Conservation (phyloP, 2,888 invertebrate species). For the Brachycybe producta region DNA sequence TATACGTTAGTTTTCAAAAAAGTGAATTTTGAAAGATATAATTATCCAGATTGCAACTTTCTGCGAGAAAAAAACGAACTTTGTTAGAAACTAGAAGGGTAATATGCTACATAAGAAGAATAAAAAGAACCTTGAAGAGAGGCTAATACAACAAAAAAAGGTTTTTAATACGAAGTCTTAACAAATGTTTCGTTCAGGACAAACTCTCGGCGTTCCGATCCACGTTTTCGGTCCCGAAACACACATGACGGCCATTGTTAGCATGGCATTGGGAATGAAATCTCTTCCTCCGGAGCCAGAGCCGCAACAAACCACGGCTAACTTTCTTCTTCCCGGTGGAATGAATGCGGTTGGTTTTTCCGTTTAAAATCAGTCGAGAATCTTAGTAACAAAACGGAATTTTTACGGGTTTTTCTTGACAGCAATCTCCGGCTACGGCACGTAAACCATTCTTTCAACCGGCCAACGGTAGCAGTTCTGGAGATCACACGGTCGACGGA, state of each 20-base stretch:
- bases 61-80: no score
- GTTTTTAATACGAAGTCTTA: no score
- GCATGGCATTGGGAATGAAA: conserved; percentile 85
- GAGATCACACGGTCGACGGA: no score
- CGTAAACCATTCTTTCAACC: neutral
- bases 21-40: no score
- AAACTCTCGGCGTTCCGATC: conserved; percentile 71
- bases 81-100: no score
- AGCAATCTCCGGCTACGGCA: conserved; percentile 7
- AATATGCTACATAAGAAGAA: conserved; percentile 1
- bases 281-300: conserved; percentile 55
- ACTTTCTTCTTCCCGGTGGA: conserved; percentile 71
- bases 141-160: no score
- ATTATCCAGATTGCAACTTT: no score
- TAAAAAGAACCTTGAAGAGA: no score
- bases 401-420: neutral
- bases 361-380: neutral
- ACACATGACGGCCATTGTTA: conserved; percentile 99
- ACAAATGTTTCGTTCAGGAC: conserved; percentile 32
- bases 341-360: conserved; percentile 34
- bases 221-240: conserved; percentile 95
- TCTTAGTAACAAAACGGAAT: neutral
- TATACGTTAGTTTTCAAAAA: no score
- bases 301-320: conserved; percentile 68
- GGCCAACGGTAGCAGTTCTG: neutral